These are phyloP conservation scores for Neopipo cinnamomea DNA, from an alignment of 2,113 vertebrate species.

Conservation along the genomic window DNA sequence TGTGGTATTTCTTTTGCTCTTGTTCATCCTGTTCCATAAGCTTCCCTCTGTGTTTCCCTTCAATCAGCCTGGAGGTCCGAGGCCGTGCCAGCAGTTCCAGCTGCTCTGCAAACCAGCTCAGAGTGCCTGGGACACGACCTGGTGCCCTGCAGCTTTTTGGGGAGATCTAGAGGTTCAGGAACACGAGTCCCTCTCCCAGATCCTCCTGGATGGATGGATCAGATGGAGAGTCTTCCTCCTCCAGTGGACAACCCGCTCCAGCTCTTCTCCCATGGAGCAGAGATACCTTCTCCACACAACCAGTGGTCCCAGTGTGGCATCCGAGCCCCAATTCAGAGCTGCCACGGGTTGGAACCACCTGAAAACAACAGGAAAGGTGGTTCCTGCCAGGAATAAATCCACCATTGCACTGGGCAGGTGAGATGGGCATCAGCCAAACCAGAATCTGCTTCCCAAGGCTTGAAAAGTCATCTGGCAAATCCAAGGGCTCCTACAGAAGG, in stretches of 20 bases:
- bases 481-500: fast-evolving
- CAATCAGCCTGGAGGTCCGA: background rate
- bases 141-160: background rate
- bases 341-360: background rate
- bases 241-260: background rate
- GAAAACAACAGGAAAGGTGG: background rate
- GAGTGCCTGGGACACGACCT: background rate
- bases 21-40: background rate
- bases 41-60: background rate
- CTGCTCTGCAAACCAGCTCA: too few species aligned
- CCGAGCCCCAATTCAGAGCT: background rate
- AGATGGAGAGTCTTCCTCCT: background rate
- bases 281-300: background rate
- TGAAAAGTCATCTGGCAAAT: background rate
- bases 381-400: background rate
- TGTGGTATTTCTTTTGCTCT: background rate
- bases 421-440: background rate
- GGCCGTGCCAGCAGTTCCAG: background rate
- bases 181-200: background rate
- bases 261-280: background rate
- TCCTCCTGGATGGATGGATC: background rate
- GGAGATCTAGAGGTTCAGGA: background rate
- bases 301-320: background rate
- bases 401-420: fast-evolving
- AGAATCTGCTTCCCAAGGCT: fast-evolving